Base-by-base conservation (phyloP, 2,888 invertebrate genomes). In the Microctonus aethiopoides region DNA sequence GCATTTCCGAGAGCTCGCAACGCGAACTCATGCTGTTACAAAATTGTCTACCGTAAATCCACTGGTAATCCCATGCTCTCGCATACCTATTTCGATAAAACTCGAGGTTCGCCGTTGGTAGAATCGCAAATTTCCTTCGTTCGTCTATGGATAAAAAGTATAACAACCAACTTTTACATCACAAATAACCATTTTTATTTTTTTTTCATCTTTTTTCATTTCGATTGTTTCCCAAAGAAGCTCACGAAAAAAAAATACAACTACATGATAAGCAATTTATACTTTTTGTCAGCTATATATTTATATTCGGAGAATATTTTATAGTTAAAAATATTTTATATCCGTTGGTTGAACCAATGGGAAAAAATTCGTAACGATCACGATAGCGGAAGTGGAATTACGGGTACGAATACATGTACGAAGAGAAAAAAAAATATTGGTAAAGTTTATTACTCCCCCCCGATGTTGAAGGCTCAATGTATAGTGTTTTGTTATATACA, bases 1-100 rank as follows among this genome's bases (percentile, higher is more conserved):
- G 81, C 80, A 82, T 83, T 79, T 76, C 77, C 74, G 75, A 80
- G 78, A 71, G 34, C 36, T 29, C 34, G 36, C 64, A 26, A 29
- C 64, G 46, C 34, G 46, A 63, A 57, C 59, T 64, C 64, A 34
- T 62, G 34, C 63, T 64, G 59, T 64, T 69, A 57, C 69, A 63
- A 69, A 69, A 69, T 69, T 69, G 64, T 69, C 57, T 69, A 52
- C 69, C 56, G 69, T 69, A 69, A 69, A 69, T 69, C 69, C 69
- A 51, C 59, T 41, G 69, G 64, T 69, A 69, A 69, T 69, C 69
- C 69, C 34, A 36, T 61, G 68, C 52, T 41, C 46, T 36, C 68
- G 52, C 26, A 20, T 57, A 64, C 59, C 63, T 64, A 69, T 64
- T 64, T 69, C 59, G 69, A 69, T 69, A 69, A 69, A 69, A 69